Evolutionary conservation across 35 echinoderm and acorn worm species (phyloP).

Genomic region (Diadema setosum): DNA sequence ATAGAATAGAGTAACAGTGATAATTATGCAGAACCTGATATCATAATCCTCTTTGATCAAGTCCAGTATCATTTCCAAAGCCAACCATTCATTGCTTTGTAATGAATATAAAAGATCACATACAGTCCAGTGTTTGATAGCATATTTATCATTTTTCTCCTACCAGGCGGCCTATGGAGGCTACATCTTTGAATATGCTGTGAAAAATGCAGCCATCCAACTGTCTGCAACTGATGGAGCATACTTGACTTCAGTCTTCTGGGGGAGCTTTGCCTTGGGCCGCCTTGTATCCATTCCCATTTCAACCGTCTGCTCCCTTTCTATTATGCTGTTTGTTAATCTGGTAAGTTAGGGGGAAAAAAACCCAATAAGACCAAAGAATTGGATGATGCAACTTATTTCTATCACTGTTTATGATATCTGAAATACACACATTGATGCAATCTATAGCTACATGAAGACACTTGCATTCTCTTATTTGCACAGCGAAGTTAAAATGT

Average conservation of each 20-base stretch:
- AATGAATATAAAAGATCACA: not conserved
- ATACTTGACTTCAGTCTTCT: conserved; percentile 94
- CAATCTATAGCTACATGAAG: too few relatives aligned
- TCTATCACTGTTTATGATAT: too few relatives aligned
- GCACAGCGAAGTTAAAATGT: too few relatives aligned
- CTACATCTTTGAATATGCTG: conserved; percentile 91
- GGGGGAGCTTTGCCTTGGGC: conserved; percentile 96
- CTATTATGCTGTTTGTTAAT: conserved; percentile 87
- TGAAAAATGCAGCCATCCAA: conserved; percentile 75
- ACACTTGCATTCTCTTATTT: too few relatives aligned
- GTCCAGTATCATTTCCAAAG: too few relatives aligned
- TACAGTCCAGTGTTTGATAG: not conserved
- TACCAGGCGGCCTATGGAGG: conserved; percentile 91
- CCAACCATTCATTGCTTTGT: not conserved
- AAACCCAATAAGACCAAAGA: too few relatives aligned
- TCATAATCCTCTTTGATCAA: too few relatives aligned
- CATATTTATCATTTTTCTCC: not conserved
- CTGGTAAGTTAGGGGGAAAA: conserved; percentile 94
- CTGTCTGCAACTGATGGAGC: conserved; percentile 89
- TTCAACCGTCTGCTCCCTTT: conserved; percentile 73
- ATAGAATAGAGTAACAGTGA: too few relatives aligned
- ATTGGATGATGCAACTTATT: too few relatives aligned
- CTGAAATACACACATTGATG: too few relatives aligned
- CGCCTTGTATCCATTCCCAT: conserved; percentile 92
- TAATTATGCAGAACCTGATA: too few relatives aligned